Evolutionary conservation across 2,113 vertebrate genomes (phyloP), one percentile per base, ranked within the genome.

Genomic region (Trogon surrucura): DNA sequence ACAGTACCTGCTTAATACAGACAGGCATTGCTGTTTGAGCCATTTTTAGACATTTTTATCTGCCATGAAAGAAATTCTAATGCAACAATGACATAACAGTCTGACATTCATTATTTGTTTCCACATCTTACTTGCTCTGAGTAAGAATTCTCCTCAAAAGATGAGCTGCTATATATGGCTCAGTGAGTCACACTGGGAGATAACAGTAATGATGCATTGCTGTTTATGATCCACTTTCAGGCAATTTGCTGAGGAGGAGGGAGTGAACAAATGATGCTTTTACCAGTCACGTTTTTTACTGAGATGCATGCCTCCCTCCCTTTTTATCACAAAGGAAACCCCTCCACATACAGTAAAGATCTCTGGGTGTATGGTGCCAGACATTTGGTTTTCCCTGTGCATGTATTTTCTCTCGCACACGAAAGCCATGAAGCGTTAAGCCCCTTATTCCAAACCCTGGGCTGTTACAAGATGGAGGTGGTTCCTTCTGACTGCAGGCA

Each of bases 131-230:
- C 90, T 91, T 74, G 79, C 90, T 91, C 30, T 89, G 83, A 96
- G 94, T 96, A 95, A 95, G 95, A 95, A 93, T 94, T 78, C 93
- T 95, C 74, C 82, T 92, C 79, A 67, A 79, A 95, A 89, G 84
- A 94, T 1, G n/a, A 88, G 93, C 79, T 89, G 83, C 89, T 96
- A 94, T 96, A 96, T 94, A 94, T 69, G 83, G 93, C 91, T 92
- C 85, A 54, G 75, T 96, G 95, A 97, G 80, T 97, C 97, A 97
- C 4, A 11, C 38, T 1, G 2, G 72, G 75, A 85, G 87, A 96
- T 83, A 96, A 91, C 3, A 90, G 93, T 27, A 79, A 74, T 70
- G 81, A 93, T 84, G 90, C 93, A 95, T 67, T 13, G 29, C 85
- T 58, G 88, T 67, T 85, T 48, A 71, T 86, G 95, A 96, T 82